Percentiles rank a stretch among this genome's conserved stretches.
These are phyloP conservation scores for Oedothorax gibbosus DNA, from an alignment of 1,140 invertebrate genomes.

Conservation along the genomic window DNA sequence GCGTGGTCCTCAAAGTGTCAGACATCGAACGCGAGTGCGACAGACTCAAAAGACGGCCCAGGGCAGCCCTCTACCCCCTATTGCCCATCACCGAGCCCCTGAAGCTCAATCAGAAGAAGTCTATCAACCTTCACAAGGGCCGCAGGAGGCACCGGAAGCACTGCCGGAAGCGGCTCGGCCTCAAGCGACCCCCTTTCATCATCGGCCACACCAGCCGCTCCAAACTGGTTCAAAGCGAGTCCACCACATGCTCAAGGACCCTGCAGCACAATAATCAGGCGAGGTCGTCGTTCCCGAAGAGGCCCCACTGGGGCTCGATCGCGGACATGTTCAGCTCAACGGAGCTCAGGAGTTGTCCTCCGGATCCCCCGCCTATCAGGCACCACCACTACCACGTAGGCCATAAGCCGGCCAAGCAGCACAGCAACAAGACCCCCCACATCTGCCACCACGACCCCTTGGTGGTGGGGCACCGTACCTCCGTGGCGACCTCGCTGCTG, in stretches of 20 bases:
- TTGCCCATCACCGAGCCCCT: constrained; percentile 54
- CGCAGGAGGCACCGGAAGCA: constrained; percentile 39
- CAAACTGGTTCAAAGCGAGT: constrained; percentile 28
- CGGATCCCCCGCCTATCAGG: not conserved
- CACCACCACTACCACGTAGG: constrained; percentile 51
- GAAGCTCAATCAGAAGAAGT: constrained; percentile 19
- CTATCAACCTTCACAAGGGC: constrained; percentile 9
- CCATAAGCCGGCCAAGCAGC: constrained; percentile 39
- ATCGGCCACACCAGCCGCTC: constrained; percentile 34
- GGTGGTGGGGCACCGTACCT: constrained; percentile 28
- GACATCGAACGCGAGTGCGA: constrained; percentile 54
- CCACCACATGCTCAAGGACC: constrained; percentile 55
- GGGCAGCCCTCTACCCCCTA: constrained; percentile 51
- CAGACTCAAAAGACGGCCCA: constrained; percentile 24
- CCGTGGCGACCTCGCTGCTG: constrained; percentile 41
- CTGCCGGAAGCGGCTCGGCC: constrained; percentile 41
- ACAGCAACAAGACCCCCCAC: not conserved
- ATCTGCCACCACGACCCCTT: constrained; percentile 50
- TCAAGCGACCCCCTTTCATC: not conserved
- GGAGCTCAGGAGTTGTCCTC: not conserved
- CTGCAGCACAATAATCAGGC: constrained; percentile 40
- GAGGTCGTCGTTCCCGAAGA: constrained; percentile 21
- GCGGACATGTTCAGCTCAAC: constrained; percentile 26
- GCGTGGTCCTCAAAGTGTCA: constrained; percentile 49
- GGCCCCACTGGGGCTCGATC: constrained; percentile 31